Evolutionary conservation across 2,797 vertebrate genomes (phyloP).

Genomic region (Gobionotothen gibberifrons): DNA sequence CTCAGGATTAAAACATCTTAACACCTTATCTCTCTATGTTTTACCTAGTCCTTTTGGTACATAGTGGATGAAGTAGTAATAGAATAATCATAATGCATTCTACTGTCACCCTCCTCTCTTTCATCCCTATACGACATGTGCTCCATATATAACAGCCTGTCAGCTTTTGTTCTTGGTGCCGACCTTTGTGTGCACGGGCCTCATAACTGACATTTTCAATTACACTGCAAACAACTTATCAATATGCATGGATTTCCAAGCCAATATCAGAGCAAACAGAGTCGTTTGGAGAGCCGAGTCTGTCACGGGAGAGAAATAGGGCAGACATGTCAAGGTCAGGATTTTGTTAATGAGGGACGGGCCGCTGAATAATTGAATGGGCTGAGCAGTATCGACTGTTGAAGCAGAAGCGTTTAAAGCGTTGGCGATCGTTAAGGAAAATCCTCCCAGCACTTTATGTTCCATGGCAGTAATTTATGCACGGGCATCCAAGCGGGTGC

Average conservation of each 20-base stretch:
- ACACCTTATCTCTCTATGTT: constrained; percentile 1
- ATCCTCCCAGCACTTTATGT: constrained; percentile 86
- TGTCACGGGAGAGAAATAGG: constrained; percentile 84
- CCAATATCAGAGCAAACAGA: constrained; percentile 86
- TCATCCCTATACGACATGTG: constrained; percentile 44
- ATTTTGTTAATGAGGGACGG: constrained; percentile 89
- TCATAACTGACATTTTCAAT: constrained; percentile 97
- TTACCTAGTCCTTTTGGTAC: constrained; percentile 17
- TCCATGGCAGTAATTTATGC: constrained; percentile 87
- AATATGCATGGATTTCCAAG: constrained; percentile 93
- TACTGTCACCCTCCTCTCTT: background rate
- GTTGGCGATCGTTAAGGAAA: constrained; percentile 85
- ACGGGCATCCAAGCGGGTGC: constrained; percentile 81
- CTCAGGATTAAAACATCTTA: constrained; percentile 21
- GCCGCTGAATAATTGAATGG: constrained; percentile 86
- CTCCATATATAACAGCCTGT: constrained; percentile 70
- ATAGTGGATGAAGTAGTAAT: constrained; percentile 4
- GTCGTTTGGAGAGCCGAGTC: constrained; percentile 79
- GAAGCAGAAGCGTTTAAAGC: constrained; percentile 87
- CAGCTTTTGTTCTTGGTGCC: constrained; percentile 84
- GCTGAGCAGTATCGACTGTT: constrained; percentile 85
- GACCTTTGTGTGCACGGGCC: constrained; percentile 90
- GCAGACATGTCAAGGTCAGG: constrained; percentile 91
- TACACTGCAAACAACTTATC: constrained; percentile 94
- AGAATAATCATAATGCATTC: constrained; percentile 34